Base-by-base conservation (phyloP, 2,797 vertebrate species). In the Syngnathus rostellatus region DNA sequence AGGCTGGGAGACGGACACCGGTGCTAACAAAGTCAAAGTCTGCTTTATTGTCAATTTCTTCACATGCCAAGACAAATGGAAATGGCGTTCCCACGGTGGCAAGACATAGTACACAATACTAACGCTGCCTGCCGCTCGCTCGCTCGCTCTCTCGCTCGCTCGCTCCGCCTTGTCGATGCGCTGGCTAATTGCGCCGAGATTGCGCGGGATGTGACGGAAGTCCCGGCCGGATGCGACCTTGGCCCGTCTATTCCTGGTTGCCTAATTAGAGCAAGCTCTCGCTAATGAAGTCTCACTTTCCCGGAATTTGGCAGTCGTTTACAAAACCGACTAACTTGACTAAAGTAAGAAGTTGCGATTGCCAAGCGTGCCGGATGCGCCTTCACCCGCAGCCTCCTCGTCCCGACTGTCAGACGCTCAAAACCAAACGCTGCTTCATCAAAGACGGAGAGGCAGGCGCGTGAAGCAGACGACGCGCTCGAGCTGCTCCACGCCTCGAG, bases 231-330 rank as follows among this genome's bases (percentile, higher is more conserved):
- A 83, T 79, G 66, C 81, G 72, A 87, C 87, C 88, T 88, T 84
- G 76, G 84, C 75, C 74, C 71, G 19, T 77, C 82, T 75, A 75
- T 86, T 87, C 85, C 84, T 79, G 78, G 81, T 79, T 79, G 82
- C 77, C 85, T 84, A 84, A 87, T 90, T 89, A 89, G 83, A 83
- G 84, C 87, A 63, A 81, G 67, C 80, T 80, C 70, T 66, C 75
- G 64, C 82, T 87, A 82, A 87, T 88, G 86, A 88, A 80, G 70
- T 77, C 71, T 50, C 70, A 69, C 68, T 45, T 62, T 19, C 64
- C 16, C 5, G 16, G 46, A 17, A 48, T 19, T 48, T 16, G 46
- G 16, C 3, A 48, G 46, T 17, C 46, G 46, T 17, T 48, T 48
- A 48, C 16, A 48, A 23, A 23, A 23, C 31, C 31, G 31, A 31